phyloP scores from a whole-genome alignment of 2,113 vertebrate genomes.

The Oryzias javanicus region DNA sequence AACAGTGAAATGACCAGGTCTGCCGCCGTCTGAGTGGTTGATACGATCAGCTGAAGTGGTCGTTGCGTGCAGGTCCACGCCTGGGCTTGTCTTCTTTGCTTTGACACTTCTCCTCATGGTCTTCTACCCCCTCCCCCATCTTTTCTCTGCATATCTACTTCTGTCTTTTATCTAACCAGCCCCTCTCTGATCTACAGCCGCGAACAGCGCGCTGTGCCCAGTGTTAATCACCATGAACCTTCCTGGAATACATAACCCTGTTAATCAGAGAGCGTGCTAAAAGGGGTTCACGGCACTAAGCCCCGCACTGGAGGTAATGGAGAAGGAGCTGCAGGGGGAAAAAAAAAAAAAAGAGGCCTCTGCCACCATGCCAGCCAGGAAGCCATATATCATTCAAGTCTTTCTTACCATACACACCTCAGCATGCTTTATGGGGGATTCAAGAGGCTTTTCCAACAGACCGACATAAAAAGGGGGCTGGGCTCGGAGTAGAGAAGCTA shows the following conservation, averaged over 20 bases:
- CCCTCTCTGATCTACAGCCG: conserved; percentile 26
- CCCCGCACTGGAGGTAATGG: conserved; percentile 38
- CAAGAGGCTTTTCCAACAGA: conserved; percentile 65
- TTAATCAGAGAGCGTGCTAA: conserved; percentile 38
- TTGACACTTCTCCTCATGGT: conserved; percentile 63
- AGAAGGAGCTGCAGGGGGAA: conserved; percentile 28
- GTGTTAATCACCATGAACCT: conserved; percentile 41
- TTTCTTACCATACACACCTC: conserved; percentile 60
- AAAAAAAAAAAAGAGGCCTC: conserved; percentile 58
- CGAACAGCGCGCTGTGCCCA: conserved; percentile 25
- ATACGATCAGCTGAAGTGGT: conserved; percentile 71
- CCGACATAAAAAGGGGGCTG: conserved; percentile 70
- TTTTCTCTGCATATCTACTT: conserved; percentile 25
- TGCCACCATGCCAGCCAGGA: conserved; percentile 70
- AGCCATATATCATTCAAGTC: conserved; percentile 72
- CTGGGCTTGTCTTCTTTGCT: conserved; percentile 66
- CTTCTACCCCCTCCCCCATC: conserved; percentile 57
- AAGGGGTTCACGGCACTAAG: conserved; percentile 17
- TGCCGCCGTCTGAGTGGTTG: conserved; percentile 40
- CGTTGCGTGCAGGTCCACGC: conserved; percentile 62
- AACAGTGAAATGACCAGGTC: conserved; percentile 4
- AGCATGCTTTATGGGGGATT: conserved; percentile 66
- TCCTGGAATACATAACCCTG: conserved; percentile 42
- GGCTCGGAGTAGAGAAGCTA: conserved; percentile 55
- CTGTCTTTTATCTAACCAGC: conserved; percentile 41